Evolutionary conservation across 2,797 vertebrate species (phyloP), one percentile per base, ranked within the genome.

Genomic region (Harpagifer antarcticus): DNA sequence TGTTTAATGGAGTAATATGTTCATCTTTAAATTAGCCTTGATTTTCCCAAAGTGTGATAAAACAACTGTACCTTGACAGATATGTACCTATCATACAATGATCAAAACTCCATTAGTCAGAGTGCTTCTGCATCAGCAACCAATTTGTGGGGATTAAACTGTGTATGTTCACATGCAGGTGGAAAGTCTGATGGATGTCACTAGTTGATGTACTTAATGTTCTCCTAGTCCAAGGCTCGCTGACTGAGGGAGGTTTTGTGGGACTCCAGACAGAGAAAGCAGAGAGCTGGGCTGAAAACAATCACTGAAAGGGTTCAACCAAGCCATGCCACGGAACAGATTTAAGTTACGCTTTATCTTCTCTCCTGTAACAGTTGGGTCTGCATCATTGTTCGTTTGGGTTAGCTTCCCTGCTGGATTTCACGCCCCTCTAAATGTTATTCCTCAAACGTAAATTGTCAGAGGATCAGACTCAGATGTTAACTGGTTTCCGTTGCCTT

Each of bases 281-380:
- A 69, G 63, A 58, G 53, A 78, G 69, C 50, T 64, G 78, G 58
- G 69, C 71, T 67, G 73, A 82, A 86, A 76, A 89, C 86, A 89
- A 90, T 91, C 83, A 84, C 76, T 44, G 58, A 43, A 68, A 27
- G 49, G 52, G 23, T 74, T 81, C 23, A 53, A 27, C 27, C 1
- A 13, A 65, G 64, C 71, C 33, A 33, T 71, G 50, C 81, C 86
- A 74, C 63, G 74, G 81, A 82, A 79, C 50, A 69, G 40, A 74
- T 78, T 63, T 67, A 37, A 70, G 27, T 61, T 79, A 55, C 19
- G 27, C 23, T 72, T 74, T 68, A 67, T 68, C 55, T 60, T 49
- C 49, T 15, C 17, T 68, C 59, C 31, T 72, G 47, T 44, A 47
- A 68, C 37, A 59, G 53, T 72, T 72, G 61, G 47, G 40, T 73